Base-by-base conservation (phyloP, 2,888 invertebrate species). In the Idaea aversata region DNA sequence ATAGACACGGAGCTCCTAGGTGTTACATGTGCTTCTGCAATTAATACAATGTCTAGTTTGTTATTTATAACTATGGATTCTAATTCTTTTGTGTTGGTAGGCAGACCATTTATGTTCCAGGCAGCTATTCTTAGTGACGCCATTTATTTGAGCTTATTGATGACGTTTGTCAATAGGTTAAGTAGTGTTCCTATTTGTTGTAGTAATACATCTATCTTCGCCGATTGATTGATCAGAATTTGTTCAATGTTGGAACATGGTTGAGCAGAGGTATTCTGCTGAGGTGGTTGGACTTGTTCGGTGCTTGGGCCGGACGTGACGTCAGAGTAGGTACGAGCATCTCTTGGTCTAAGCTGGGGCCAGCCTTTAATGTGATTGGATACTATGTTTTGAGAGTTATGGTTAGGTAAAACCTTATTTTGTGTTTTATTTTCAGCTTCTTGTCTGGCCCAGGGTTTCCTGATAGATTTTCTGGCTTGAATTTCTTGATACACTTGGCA, bases 21-120 rank as follows among this genome's bases (percentile, higher is more conserved):
- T 6, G 67, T 72, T 4, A 57, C 25, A 59, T 73, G 74, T 15
- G 73, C 16, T 47, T 75, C 74, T 1, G 73, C 68, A 5, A 75
- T 68, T 0, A 76, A 62, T 0, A 72, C n/a, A 0, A 74, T 62
- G 59, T 75, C 71, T 5, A 74, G 35, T 25, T 67, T 66, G 38
- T 75, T 25, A 0, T 5, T 16, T 0, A n/a, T 4, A 5, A 74
- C 47, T 0, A 75, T 6, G 0, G 62, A 15, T 67, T 65, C 65
- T 3, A 66, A 15, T 7, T 72, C 70, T n/a, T 35, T 0, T 61
- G 61, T 65, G 6, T 70, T 70, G 10, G 69, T 63, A 4, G 70
- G 6, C 34, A 72, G 16, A 4, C 70, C 69, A 61, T 73, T 67
- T 16, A 68, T 61, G 65, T 73, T 72, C 67, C 67, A 70, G 0